Conservation (phyloP, 2,888 invertebrate genomes). For the Ectropis crepuscularia region DNA sequence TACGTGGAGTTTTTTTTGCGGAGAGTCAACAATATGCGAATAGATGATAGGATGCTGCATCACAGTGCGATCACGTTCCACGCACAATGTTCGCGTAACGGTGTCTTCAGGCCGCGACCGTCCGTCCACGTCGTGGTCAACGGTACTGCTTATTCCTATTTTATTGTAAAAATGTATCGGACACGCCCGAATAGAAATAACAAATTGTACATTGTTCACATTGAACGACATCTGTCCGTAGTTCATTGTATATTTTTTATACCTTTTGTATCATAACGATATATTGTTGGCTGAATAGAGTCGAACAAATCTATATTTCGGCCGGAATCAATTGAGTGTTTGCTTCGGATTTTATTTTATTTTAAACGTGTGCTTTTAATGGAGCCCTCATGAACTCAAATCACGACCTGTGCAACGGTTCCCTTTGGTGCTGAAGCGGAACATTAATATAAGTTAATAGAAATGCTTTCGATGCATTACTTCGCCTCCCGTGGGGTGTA, state of each 20-base stretch:
- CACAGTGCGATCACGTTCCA: conserved; percentile 68
- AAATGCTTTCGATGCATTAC: conserved; percentile 37
- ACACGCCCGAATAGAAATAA: conserved; percentile 58
- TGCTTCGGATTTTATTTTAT: conserved; percentile 28
- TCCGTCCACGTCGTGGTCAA: conserved; percentile 63
- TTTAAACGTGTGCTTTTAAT: conserved; percentile 40
- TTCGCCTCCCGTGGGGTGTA: conserved; percentile 33
- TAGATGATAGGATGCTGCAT: conserved; percentile 56
- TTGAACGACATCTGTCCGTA: conserved; percentile 56
- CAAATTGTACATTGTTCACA: conserved; percentile 65
- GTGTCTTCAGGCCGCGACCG: conserved; percentile 47
- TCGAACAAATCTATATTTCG: conserved; percentile 36
- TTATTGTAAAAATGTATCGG: conserved; percentile 66
- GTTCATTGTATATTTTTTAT: conserved; percentile 54
- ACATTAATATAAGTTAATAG: conserved; percentile 44
- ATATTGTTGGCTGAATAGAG: conserved; percentile 49
- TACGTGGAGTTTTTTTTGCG: conserved; percentile 36
- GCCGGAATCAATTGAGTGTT: conserved; percentile 27
- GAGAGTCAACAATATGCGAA: conserved; percentile 58
- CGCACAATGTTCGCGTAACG: conserved; percentile 71
- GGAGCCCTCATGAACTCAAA: conserved; percentile 39
- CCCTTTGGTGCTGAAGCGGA: conserved; percentile 36
- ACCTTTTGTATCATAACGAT: conserved; percentile 54
- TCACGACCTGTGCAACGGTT: conserved; percentile 45
- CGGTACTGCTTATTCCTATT: conserved; percentile 68